Conservation (phyloP, 2,113 vertebrate species). For the Callocephalon fimbriatum region DNA sequence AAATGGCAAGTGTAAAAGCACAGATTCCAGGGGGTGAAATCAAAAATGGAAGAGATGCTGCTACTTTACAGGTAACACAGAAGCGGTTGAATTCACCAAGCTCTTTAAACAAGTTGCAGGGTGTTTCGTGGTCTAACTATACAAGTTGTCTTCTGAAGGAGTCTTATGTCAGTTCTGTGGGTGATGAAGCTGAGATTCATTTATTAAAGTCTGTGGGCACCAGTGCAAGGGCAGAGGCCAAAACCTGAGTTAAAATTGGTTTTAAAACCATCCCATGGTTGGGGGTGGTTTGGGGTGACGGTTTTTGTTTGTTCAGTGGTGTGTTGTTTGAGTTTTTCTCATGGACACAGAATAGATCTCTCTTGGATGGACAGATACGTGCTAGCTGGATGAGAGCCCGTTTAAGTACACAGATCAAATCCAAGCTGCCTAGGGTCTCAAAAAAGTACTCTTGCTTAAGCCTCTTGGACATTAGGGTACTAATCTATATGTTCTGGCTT, state of each 20-base stretch:
- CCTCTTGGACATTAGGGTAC: background rate
- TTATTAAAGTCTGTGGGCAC: background rate
- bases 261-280: background rate
- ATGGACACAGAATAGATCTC: background rate
- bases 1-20: constrained; percentile 77
- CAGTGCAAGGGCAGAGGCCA: background rate
- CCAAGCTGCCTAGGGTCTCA: background rate
- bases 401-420: background rate
- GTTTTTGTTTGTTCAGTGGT: background rate
- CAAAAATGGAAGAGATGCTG: constrained; percentile 73
- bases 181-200: background rate
- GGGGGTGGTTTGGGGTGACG: background rate
- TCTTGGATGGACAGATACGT: background rate
- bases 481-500: background rate
- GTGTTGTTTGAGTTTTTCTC: background rate
- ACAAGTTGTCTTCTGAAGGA: background rate
- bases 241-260: background rate
- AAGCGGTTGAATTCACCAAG: background rate
- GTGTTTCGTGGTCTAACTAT: background rate
- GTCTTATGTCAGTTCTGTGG: background rate
- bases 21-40: background rate
- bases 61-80: constrained; percentile 79
- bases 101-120: background rate
- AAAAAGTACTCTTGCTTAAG: background rate
- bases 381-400: background rate